A percentile compares a stretch with the other conserved stretches of the same genome.
Conservation (phyloP, 2,113 vertebrate genomes). For the Silurus meridionalis region DNA sequence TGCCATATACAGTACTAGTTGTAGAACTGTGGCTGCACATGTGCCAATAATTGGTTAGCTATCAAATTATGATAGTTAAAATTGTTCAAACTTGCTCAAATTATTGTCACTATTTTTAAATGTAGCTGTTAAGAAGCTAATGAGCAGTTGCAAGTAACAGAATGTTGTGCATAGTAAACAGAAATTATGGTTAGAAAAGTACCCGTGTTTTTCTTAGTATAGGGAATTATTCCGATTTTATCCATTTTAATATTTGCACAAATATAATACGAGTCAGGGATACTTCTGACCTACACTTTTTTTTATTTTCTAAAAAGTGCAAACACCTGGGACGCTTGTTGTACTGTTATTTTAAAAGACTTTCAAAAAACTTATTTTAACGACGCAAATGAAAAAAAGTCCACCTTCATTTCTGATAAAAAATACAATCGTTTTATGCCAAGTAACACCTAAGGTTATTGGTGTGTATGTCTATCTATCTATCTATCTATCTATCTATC, state of each 20-base stretch:
- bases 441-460: not conserved
- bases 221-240: not conserved
- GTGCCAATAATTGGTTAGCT: not conserved
- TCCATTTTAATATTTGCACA: not conserved
- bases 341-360: not conserved
- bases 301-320: not conserved
- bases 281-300: not conserved
- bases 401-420: not conserved
- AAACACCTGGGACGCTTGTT: not conserved
- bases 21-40: not conserved
- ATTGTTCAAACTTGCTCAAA: not conserved
- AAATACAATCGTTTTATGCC: not conserved
- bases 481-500: too few species aligned
- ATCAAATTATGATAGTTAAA: not conserved
- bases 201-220: not conserved
- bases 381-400: not conserved
- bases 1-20: too few species aligned
- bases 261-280: not conserved
- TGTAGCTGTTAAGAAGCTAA: too few species aligned
- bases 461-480: too few species aligned
- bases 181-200: not conserved
- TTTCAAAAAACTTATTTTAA: not conserved
- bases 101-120: not conserved
- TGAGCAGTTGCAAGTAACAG: too few species aligned
- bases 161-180: too few species aligned